Evolutionary conservation across 1,140 invertebrate species (phyloP).

Genomic region (Hyles euphorbiae): DNA sequence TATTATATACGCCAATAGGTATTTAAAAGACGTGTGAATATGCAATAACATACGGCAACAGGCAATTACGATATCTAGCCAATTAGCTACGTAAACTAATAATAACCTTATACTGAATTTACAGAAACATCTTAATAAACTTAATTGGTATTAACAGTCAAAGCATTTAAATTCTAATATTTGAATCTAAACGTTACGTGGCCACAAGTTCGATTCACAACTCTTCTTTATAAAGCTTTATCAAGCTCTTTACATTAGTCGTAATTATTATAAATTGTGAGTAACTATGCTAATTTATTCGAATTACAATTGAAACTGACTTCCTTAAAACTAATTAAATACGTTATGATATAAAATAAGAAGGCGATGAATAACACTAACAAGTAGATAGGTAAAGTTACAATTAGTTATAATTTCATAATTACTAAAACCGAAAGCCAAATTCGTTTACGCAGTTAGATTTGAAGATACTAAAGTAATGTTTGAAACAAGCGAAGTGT

Average conservation of each 20-base stretch:
- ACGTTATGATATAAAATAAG: constrained; percentile 35
- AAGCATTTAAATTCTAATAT: constrained; percentile 39
- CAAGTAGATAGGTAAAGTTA: constrained; percentile 27
- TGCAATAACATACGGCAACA: no score
- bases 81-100: constrained; percentile 4
- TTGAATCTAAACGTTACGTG: constrained; percentile 54
- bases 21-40: no score
- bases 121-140: constrained; percentile 27
- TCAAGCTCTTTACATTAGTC: constrained; percentile 71
- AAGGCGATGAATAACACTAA: constrained; percentile 44
- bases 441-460: constrained; percentile 22
- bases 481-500: constrained; percentile 51
- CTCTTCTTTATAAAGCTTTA: constrained; percentile 71
- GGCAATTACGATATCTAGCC: background rate
- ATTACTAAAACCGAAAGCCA: constrained; percentile 21
- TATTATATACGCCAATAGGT: no score
- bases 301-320: constrained; percentile 34
- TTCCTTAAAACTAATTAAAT: constrained; percentile 20
- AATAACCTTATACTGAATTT: constrained; percentile 10
- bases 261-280: constrained; percentile 28
- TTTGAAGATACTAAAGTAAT: constrained; percentile 28
- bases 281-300: constrained; percentile 36
- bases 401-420: constrained; percentile 2
- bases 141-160: constrained; percentile 37
- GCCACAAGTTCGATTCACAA: constrained; percentile 74